phyloP scores from a whole-genome alignment of 2,888 invertebrate species.

The Eurytoma californica region DNA sequence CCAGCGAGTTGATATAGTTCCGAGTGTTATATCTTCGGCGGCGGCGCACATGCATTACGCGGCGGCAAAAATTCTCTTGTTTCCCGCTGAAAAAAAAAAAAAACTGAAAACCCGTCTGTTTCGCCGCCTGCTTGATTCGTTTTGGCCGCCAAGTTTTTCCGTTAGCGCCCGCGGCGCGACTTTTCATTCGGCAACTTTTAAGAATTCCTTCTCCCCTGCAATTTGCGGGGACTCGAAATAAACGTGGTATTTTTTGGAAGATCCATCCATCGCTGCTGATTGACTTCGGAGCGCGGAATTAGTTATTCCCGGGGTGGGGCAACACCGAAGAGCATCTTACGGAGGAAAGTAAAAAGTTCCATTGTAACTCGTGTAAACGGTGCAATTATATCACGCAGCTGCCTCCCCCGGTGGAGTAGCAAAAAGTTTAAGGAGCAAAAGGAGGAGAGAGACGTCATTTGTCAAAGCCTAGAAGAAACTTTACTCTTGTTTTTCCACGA shows the following conservation, averaged over 20 bases:
- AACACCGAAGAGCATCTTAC: background rate
- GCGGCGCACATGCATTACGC: slow-evolving; percentile 41
- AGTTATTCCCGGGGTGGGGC: background rate
- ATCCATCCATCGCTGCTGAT: too few relatives aligned
- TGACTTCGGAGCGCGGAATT: too few relatives aligned
- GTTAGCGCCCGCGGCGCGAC: background rate
- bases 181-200: background rate
- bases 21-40: slow-evolving; percentile 29
- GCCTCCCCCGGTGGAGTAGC: slow-evolving; percentile 6
- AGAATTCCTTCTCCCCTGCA: background rate
- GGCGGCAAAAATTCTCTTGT: slow-evolving; percentile 45
- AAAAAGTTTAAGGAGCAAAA: slow-evolving; percentile 45
- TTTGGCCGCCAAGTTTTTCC: background rate
- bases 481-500: slow-evolving; percentile 50
- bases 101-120: slow-evolving; percentile 8
- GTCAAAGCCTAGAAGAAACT: slow-evolving; percentile 47
- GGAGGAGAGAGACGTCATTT: slow-evolving; percentile 40
- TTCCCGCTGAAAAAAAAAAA: background rate
- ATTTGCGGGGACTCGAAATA: too few relatives aligned
- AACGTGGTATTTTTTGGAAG: too few relatives aligned
- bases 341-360: background rate
- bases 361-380: slow-evolving; percentile 22
- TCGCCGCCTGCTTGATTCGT: background rate
- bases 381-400: slow-evolving; percentile 25
- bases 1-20: slow-evolving; percentile 27